phyloP scores from a whole-genome alignment of 2,113 vertebrate genomes.

The Casuarius casuarius region DNA sequence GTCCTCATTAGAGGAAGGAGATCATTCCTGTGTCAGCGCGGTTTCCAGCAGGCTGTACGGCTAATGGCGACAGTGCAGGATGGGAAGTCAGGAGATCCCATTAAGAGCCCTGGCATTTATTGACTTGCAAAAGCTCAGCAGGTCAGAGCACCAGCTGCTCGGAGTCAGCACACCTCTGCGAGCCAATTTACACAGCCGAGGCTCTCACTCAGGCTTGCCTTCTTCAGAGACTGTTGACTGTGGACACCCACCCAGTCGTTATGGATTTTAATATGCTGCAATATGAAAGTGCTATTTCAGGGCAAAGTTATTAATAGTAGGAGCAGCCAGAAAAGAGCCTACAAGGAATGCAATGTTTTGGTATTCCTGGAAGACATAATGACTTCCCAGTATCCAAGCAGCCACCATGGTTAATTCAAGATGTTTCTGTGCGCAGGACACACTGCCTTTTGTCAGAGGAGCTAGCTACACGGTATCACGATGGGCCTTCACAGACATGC shows the following conservation, averaged over 20 bases:
- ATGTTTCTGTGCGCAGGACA: not conserved
- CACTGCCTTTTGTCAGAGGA: not conserved
- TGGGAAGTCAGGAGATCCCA: not conserved
- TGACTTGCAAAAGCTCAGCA: not conserved
- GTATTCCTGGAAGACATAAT: constrained; percentile 31
- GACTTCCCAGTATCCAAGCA: not conserved
- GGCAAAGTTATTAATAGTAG: constrained; percentile 60
- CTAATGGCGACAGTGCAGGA: not conserved
- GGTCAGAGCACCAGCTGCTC: not conserved
- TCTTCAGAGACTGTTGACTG: constrained; percentile 3
- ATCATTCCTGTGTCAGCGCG: fast-evolving
- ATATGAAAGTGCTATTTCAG: constrained; percentile 56
- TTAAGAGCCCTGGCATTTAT: not conserved
- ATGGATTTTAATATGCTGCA: constrained; percentile 47
- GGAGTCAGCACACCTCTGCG: constrained; percentile 8
- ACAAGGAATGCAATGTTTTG: constrained; percentile 54
- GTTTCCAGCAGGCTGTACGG: not conserved
- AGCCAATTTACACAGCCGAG: not conserved
- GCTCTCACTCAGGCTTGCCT: not conserved
- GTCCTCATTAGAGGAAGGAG: not conserved
- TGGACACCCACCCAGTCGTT: constrained; percentile 54
- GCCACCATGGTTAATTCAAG: constrained; percentile 6
- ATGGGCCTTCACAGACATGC: not conserved
- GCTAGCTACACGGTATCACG: not conserved
- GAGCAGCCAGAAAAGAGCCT: constrained; percentile 46